Conservation (phyloP, 2,888 invertebrate species). For the Liopterus haemorrhoidalis region DNA sequence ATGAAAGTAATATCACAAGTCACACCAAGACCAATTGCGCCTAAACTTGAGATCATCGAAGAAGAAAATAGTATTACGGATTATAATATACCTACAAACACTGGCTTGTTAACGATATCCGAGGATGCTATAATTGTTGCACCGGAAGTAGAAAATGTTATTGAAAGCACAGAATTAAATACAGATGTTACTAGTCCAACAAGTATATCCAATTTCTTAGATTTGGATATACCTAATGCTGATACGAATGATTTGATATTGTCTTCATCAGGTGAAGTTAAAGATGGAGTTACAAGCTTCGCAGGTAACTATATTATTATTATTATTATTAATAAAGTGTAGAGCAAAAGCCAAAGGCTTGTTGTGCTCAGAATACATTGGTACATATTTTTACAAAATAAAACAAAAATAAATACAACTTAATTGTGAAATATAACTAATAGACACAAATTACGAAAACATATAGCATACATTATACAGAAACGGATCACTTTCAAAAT, state of each 20-base stretch:
- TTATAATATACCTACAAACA: no score
- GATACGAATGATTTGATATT: slow-evolving; percentile 25
- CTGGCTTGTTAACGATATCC: slow-evolving; percentile 7
- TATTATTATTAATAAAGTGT: no score
- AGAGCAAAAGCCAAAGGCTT: no score
- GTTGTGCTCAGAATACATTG: no score
- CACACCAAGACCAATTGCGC: slow-evolving; percentile 27
- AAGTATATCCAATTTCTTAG: slow-evolving; percentile 36
- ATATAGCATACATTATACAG: no score
- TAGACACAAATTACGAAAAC: no score
- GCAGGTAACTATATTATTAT: slow-evolving; percentile 28
- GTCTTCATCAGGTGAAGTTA: slow-evolving; percentile 21
- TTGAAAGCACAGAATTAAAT: slow-evolving; percentile 12
- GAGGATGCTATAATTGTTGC: slow-evolving; percentile 9
- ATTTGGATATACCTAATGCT: slow-evolving; percentile 32
- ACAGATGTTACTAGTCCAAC: slow-evolving; percentile 32
- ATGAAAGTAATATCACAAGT: slow-evolving; percentile 44
- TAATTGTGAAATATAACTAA: no score
- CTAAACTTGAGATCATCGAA: slow-evolving; percentile 20
- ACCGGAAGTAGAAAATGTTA: slow-evolving; percentile 21
- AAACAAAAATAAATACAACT: no score
- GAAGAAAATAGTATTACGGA: no score
- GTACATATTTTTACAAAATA: no score
- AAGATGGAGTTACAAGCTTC: slow-evolving; percentile 34
- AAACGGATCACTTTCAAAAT: no score